These are phyloP conservation scores for Heliopora coerulea DNA, from an alignment of 92 coral and sea anemone genomes.

Conservation along the genomic window DNA sequence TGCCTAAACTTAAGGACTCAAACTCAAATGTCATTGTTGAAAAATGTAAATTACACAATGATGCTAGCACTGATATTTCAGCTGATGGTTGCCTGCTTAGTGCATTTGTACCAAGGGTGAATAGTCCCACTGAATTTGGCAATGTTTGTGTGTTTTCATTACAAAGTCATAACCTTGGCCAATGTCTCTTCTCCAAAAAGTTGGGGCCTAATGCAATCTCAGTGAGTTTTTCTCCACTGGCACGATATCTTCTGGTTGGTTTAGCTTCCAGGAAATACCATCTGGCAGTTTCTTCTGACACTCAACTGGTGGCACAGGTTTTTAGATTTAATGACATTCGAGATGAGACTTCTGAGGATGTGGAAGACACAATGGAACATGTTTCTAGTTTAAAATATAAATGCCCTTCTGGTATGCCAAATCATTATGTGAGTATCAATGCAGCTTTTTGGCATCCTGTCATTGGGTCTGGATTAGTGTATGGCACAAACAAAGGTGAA, in stretches of 20 bases:
- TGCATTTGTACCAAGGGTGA: conserved; percentile 78
- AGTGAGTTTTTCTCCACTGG: conserved; percentile 77
- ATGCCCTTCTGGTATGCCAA: neutral
- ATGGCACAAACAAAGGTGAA: conserved; percentile 94
- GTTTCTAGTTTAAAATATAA: neutral
- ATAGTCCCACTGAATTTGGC: conserved; percentile 68
- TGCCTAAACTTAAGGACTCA: conserved; percentile 65
- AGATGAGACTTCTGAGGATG: neutral
- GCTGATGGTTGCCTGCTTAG: conserved; percentile 78
- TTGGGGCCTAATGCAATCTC: conserved; percentile 91
- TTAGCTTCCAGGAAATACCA: conserved; percentile 76
- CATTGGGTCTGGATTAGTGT: conserved; percentile 92
- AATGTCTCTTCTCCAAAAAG: conserved; percentile 77
- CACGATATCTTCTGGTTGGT: conserved; percentile 80
- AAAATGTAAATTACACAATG: conserved; percentile 87
- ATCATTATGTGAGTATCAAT: conserved; percentile 69
- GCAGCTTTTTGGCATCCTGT: conserved; percentile 95
- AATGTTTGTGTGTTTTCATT: conserved; percentile 77
- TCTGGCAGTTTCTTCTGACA: neutral
- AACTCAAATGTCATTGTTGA: conserved; percentile 62
- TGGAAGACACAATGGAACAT: conserved; percentile 1
- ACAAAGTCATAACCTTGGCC: conserved; percentile 63
- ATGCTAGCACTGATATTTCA: conserved; percentile 84
- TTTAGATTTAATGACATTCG: conserved; percentile 59
- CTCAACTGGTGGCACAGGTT: conserved; percentile 74